Evolutionary conservation across 64 coral and sea anemone species (phyloP), one percentile per base, ranked within the genome.

Genomic region (Pachyseris speciosa): DNA sequence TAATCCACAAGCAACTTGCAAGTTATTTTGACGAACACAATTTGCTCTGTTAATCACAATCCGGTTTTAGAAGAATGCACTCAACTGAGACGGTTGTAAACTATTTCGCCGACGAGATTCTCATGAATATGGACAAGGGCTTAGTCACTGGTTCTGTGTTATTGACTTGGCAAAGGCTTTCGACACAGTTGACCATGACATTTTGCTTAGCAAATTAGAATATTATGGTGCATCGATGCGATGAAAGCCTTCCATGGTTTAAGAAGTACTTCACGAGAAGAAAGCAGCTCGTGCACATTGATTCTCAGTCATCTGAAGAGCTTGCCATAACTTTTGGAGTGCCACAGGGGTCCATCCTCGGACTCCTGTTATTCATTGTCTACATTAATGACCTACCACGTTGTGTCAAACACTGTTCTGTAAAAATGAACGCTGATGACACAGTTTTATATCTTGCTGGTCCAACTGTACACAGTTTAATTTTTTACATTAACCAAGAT

Each of bases 81-180:
- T 67, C 81, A n/a, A 84, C 81, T 43, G 37, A 41, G 25, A 66
- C 39, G 12, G 33, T 30, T 38, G 51, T 67, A 26, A 31, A 41
- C 11, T 16, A 44, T 84, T 33, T 84, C 28, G 60, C 81, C 57
- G 81, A 68, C n/a, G 52, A 78, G 19, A 78, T 78, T 79, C 58
- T 63, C 58, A 77, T 30, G 59, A 79, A 67, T 45, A 67, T 79
- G 47, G 69, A 87, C 19, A 52, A 72, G 37, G 67, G 47, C 34
- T 9, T n/a, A 47, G 33, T 79, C 6, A 68, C 32, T 39, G 73
- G 70, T 38, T 67, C 42, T n/a, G 27, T 53, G 20, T 87, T 38
- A 31, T 87, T 36, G 85, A 87, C 48, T 68, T 87, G 15, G 28
- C 30, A 4, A 87, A 87, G 36, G 85, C 66, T 29, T 87, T 87